A percentile compares a stretch with the other conserved stretches of the same genome.
These are phyloP conservation scores for Scleropages formosus DNA, from an alignment of 2,797 vertebrate species.

Conservation along the genomic window DNA sequence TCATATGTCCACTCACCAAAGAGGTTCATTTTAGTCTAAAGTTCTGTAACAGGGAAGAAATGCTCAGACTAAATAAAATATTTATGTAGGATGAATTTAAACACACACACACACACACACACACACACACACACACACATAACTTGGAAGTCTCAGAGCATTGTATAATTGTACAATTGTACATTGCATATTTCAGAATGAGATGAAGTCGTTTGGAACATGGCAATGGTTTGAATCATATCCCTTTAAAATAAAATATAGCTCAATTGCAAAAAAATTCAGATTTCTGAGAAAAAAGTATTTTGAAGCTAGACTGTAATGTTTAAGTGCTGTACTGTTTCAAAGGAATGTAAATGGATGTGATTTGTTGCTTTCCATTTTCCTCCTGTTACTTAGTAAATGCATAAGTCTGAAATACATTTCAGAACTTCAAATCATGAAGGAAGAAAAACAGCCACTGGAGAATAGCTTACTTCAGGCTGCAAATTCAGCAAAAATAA, in stretches of 20 bases:
- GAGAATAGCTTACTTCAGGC: not conserved
- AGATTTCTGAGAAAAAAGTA: no score
- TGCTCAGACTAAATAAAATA: slow-evolving; percentile 1
- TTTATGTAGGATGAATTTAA: slow-evolving; percentile 15
- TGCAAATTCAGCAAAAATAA: not conserved
- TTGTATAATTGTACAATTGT: not conserved
- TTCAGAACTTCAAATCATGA: not conserved
- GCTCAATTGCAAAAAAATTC: not conserved
- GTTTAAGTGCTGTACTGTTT: no score
- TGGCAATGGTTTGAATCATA: not conserved
- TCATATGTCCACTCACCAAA: no score
- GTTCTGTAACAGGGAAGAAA: not conserved
- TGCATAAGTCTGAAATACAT: no score
- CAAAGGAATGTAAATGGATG: no score
- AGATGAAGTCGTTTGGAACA: slow-evolving; percentile 16
- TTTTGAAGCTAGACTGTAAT: no score
- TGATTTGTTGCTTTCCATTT: no score
- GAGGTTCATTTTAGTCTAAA: no score
- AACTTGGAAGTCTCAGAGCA: slow-evolving; percentile 4
- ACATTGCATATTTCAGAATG: no score
- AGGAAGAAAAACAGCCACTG: not conserved
- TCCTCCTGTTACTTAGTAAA: no score
- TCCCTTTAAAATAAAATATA: not conserved
- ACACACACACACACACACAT: no score
- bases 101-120: no score